Evolutionary conservation across 2,888 invertebrate species (phyloP).

Genomic region (Drosophila sordidapex): DNA sequence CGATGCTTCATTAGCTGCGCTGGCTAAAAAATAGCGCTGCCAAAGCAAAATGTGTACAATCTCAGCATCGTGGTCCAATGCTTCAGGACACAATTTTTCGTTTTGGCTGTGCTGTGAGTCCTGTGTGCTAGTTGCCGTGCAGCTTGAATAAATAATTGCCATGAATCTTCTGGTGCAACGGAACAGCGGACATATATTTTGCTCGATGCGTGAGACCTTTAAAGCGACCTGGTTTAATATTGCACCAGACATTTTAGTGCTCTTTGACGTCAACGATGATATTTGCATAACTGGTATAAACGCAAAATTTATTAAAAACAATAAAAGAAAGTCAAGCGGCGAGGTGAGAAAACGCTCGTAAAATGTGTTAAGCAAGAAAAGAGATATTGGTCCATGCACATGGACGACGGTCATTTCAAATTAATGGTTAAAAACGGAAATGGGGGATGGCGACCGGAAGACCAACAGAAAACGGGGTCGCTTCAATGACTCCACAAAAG

Average conservation of each 20-base stretch:
- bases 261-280: slow-evolving; percentile 28
- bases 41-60: slow-evolving; percentile 78
- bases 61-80: slow-evolving; percentile 59
- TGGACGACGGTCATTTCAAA: slow-evolving; percentile 69
- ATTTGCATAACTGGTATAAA: slow-evolving; percentile 33
- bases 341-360: slow-evolving; percentile 36
- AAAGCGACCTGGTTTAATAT: slow-evolving; percentile 38
- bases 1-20: slow-evolving; percentile 73
- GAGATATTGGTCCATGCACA: slow-evolving; percentile 9
- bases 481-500: slow-evolving; percentile 72
- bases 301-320: slow-evolving; percentile 27
- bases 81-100: slow-evolving; percentile 48
- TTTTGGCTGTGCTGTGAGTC: slow-evolving; percentile 10
- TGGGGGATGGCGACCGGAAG: slow-evolving; percentile 13
- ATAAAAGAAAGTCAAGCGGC: slow-evolving; percentile 34
- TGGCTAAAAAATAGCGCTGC: slow-evolving; percentile 73
- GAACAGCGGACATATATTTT: slow-evolving; percentile 49
- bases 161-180: slow-evolving; percentile 62
- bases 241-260: slow-evolving; percentile 30
- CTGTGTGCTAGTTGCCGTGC: slow-evolving; percentile 28
- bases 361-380: slow-evolving; percentile 18
- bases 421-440: slow-evolving; percentile 72
- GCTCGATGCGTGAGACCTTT: slow-evolving; percentile 25
- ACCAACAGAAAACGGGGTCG: slow-evolving; percentile 36
- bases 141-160: slow-evolving; percentile 78